phyloP scores from a whole-genome alignment of 2,113 vertebrate genomes.

The Microtus oregoni region DNA sequence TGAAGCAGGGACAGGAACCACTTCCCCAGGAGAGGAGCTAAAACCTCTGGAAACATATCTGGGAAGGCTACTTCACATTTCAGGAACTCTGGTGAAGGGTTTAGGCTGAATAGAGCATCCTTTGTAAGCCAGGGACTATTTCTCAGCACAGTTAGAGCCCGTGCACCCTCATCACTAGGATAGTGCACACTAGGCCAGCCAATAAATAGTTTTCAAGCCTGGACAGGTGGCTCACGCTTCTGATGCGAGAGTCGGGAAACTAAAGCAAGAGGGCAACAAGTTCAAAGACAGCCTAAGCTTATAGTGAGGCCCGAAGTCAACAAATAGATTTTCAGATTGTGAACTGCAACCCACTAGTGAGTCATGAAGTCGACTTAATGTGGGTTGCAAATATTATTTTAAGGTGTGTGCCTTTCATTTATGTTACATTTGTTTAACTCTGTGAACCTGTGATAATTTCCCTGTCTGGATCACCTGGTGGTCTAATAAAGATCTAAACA shows the following conservation, averaged over 20 bases:
- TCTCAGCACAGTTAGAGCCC: not conserved
- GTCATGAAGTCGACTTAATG: not conserved
- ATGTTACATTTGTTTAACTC: no score
- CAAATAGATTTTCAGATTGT: not conserved
- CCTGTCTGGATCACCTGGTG: no score
- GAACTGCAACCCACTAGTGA: not conserved
- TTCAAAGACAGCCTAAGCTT: not conserved
- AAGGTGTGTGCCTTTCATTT: no score
- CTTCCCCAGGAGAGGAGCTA: not conserved
- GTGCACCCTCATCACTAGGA: not conserved
- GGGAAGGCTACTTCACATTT: not conserved
- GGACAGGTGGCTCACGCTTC: not conserved
- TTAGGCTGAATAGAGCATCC: conserved; percentile 23
- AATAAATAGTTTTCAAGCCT: not conserved
- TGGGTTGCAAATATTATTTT: no score
- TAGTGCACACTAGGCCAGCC: not conserved
- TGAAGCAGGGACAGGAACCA: not conserved
- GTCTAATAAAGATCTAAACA: no score
- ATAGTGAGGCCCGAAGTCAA: not conserved
- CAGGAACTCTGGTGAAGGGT: not conserved
- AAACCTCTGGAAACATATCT: conserved; percentile 7
- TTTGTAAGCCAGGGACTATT: not conserved
- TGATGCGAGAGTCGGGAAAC: not conserved
- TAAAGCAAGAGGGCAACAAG: no score
- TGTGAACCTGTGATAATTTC: no score